phyloP scores from a whole-genome alignment of 2,113 vertebrate genomes.

The Uropsilus gracilis region DNA sequence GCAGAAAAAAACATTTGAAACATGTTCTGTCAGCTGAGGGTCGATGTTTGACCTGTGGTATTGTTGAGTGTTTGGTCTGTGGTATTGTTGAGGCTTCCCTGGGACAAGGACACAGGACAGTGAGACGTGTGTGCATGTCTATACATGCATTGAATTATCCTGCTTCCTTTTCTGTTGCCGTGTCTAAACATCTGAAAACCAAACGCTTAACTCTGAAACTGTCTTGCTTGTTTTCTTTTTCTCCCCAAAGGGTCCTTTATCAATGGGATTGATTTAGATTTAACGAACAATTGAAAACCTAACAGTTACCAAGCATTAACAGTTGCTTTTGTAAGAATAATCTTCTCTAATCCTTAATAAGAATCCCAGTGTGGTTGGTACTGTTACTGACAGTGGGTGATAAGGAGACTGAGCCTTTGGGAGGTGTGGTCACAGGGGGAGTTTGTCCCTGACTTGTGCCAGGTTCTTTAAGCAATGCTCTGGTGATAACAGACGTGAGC shows the following conservation, averaged over 20 bases:
- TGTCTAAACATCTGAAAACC: neutral
- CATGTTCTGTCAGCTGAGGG: neutral
- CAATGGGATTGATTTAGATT: neutral
- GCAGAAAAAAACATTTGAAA: too few relatives aligned
- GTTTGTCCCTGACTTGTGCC: rapidly evolving
- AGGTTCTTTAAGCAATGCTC: rapidly evolving
- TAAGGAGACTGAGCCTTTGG: neutral
- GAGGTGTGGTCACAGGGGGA: rapidly evolving
- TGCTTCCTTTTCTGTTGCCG: neutral
- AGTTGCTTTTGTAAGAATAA: neutral
- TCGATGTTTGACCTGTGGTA: rapidly evolving
- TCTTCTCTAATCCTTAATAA: neutral
- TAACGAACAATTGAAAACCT: neutral
- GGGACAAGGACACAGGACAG: rapidly evolving
- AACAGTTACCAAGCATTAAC: neutral
- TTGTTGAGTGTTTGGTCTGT: rapidly evolving
- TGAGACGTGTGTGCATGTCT: neutral
- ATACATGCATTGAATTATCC: rapidly evolving
- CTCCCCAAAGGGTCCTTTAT: neutral
- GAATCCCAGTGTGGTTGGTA: neutral
- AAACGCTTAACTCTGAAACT: neutral
- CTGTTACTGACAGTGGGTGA: too few relatives aligned
- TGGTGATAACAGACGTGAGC: neutral
- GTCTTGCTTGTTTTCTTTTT: neutral
- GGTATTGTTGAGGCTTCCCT: neutral